These are phyloP conservation scores for Todiramphus chloris DNA, from an alignment of 2,113 vertebrate genomes.

Conservation along the genomic window DNA sequence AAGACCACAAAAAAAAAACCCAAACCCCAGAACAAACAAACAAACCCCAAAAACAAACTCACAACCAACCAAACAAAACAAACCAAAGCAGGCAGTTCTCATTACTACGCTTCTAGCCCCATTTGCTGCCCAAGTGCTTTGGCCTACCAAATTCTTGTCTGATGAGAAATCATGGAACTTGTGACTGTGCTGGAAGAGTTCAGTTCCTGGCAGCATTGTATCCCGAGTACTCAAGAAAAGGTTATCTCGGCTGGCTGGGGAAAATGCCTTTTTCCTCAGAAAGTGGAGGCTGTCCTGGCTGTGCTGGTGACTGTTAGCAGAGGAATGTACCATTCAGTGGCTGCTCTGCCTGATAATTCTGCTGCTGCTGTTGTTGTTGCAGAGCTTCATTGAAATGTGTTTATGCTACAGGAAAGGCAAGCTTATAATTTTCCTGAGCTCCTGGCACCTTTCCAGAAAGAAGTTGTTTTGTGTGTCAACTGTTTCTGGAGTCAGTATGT, in stretches of 20 bases:
- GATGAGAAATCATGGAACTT: background rate
- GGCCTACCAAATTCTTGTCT: background rate
- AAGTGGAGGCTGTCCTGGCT: background rate
- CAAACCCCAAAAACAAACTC: background rate
- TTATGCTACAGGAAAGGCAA: slow-evolving; percentile 10
- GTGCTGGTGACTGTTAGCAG: background rate
- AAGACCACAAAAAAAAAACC: background rate
- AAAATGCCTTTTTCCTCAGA: background rate
- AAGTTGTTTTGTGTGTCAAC: background rate
- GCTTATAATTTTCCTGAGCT: background rate
- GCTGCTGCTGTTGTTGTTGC: background rate
- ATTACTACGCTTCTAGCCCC: background rate
- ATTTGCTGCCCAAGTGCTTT: background rate
- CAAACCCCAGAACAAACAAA: background rate
- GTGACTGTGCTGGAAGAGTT: background rate
- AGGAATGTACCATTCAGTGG: background rate
- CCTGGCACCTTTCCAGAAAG: background rate
- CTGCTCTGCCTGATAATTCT: background rate
- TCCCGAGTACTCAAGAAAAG: background rate
- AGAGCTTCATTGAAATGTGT: background rate
- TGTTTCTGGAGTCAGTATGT: background rate
- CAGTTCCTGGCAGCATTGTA: background rate
- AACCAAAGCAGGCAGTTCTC: background rate
- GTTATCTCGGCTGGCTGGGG: background rate
- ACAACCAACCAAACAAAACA: background rate